These are phyloP conservation scores for Gymnocypris eckloni DNA, from an alignment of 2,797 vertebrate genomes.

Conservation along the genomic window DNA sequence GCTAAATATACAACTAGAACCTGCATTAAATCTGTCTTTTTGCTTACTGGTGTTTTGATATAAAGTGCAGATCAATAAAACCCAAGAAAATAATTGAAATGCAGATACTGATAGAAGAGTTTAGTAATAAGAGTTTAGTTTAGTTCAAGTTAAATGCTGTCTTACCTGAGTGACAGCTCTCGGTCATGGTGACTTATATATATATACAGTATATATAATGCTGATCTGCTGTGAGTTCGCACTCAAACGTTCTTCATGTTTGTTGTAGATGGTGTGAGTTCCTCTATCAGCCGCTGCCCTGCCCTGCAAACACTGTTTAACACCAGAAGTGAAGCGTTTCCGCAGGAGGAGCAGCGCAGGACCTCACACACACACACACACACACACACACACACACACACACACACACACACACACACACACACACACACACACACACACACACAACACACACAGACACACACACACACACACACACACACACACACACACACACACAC, in stretches of 20 bases:
- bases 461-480: too few relatives aligned
- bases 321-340: conserved; percentile 45
- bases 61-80: neutral
- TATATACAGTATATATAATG: neutral
- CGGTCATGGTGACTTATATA: neutral
- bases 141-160: neutral
- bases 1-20: neutral
- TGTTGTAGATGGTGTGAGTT: conserved; percentile 18
- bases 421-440: too few relatives aligned
- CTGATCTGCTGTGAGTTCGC: neutral
- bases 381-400: too few relatives aligned
- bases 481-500: too few relatives aligned
- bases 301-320: conserved; percentile 8
- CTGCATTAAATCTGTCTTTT: neutral
- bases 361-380: neutral
- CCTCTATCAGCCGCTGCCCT: conserved; percentile 30
- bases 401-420: too few relatives aligned
- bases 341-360: neutral
- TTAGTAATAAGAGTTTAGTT: neutral
- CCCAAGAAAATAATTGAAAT: neutral
- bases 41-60: neutral
- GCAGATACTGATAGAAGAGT: neutral
- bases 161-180: conserved; percentile 36
- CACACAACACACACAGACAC: too few relatives aligned
- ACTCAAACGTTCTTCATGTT: neutral